Percentiles rank a stretch among this genome's conserved stretches.
phyloP scores from a whole-genome alignment of 2,113 vertebrate species.

The Eleginops maclovinus region DNA sequence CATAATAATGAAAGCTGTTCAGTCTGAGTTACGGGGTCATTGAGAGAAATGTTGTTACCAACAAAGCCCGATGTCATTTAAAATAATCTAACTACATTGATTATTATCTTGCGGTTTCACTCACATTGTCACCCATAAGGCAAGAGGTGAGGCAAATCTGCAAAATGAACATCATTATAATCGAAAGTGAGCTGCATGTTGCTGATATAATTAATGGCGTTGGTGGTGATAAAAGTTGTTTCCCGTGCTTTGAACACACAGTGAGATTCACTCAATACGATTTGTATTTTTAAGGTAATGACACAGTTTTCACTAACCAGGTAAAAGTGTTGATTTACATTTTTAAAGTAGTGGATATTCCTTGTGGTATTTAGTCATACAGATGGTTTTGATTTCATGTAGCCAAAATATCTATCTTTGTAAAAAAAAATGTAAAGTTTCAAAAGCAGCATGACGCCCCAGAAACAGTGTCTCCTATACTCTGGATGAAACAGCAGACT shows the following conservation, averaged over 20 bases:
- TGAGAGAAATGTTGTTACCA: background rate
- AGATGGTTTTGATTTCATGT: too few relatives aligned
- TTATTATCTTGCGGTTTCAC: too few relatives aligned
- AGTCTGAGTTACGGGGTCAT: background rate
- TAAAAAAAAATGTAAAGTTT: too few relatives aligned
- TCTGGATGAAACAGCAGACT: background rate
- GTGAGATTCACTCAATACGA: background rate
- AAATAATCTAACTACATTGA: background rate
- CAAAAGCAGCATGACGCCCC: too few relatives aligned
- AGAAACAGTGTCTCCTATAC: too few relatives aligned
- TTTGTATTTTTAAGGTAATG: background rate
- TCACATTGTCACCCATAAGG: background rate
- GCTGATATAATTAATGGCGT: background rate
- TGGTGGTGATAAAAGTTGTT: slow-evolving; percentile 4
- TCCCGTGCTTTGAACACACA: background rate
- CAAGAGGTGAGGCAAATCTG: too few relatives aligned
- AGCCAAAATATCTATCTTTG: too few relatives aligned
- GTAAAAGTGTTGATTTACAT: too few relatives aligned
- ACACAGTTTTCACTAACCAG: too few relatives aligned
- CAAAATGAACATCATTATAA: too few relatives aligned
- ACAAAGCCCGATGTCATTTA: background rate
- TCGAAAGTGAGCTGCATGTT: background rate
- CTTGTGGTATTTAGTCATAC: too few relatives aligned
- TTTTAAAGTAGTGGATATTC: too few relatives aligned
- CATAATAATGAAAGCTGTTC: background rate